Evolutionary conservation across 2,797 vertebrate species (phyloP), one percentile per base, ranked within the genome.

Genomic region (Argentina silus): DNA sequence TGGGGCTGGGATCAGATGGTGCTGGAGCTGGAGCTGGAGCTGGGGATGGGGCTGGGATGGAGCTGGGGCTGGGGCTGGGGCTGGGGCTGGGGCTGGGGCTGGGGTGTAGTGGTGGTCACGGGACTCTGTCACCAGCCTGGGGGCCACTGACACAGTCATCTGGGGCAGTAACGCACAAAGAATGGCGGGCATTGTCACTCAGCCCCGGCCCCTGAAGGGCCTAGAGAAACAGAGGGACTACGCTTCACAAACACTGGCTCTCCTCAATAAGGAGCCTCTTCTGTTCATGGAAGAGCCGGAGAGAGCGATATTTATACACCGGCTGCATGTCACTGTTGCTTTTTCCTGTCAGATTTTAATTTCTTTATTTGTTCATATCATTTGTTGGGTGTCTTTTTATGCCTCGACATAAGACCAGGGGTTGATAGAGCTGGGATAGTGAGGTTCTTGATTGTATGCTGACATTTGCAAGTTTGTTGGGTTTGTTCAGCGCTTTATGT

Each of bases 171-270:
- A 89, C 88, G 85, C 84, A 81, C 81, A 90, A 90, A 94, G 91
- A 94, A 94, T 93, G 92, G 90, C 80, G 17, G 51, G 81, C 88
- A 92, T 94, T 94, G 93, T 94, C 87, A 88, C 84, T 71, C 77
- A 81, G 85, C 83, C 77, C 89, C 69, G 79, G 86, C 85, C 89
- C 90, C 92, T 87, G 87, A 85, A 92, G 90, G 90, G 88, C 89
- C 87, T 76, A 66, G 87, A 89, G 88, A 88, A 88, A 92, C 90
- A 91, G 84, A 84, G 88, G 85, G 86, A 86, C 89, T 90, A 89
- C 81, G 85, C 89, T 91, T 89, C 10, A 83, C 91, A 90, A 92
- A 91, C 90, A 90, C 83, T 88, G 83, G 81, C 80, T 86, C 86
- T 91, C 86, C 88, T 91, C 87, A 92, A 85, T 88, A 85, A 90